Evolutionary conservation across 2,113 vertebrate genomes (phyloP), one percentile per base, ranked within the genome.

Genomic region (Perccottus glenii): DNA sequence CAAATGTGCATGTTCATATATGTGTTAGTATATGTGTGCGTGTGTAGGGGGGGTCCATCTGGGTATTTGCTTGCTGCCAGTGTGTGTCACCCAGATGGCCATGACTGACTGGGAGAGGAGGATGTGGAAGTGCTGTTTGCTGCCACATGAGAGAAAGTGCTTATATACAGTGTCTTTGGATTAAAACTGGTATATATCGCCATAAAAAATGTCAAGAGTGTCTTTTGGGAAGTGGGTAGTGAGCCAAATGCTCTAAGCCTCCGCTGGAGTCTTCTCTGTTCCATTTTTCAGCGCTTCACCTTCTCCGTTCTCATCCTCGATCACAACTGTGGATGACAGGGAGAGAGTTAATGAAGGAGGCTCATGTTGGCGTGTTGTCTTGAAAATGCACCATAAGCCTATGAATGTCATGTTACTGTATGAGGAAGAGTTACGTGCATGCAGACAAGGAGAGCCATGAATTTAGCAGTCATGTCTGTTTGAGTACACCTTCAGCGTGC

Each of bases 121-220:
- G 78, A 82, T 69, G 87, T 88, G 85, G 90, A 87, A 91, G 90
- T 88, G 87, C 86, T 86, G 86, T 83, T 89, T 88, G 91, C 87
- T 90, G 90, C 89, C 90, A 85, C 86, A 87, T 89, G 89, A 88
- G 84, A 89, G 77, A 91, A 90, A 89, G 90, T 89, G 90, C 91
- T 90, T 91, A 90, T 92, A 88, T 91, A 92, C 90, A 92, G 85
- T 90, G 90, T 92, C 91, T 93, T 93, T 93, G 91, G 91, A 86
- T 90, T 89, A 80, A 88, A 90, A 90, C 87, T 83, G 89, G 85
- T 89, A 84, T 83, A 88, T 87, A 88, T 87, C 72, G 80, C 62
- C 78, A 77, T 88, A 80, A 67, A 88, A 90, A 91, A 87, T 78
- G 60, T 85, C 76, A 90, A 87, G 80, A 86, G 77, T 86, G 86